A percentile compares a stretch with the other conserved stretches of the same genome.
phyloP scores from a whole-genome alignment of 2,113 vertebrate species.

The Laticauda colubrina region DNA sequence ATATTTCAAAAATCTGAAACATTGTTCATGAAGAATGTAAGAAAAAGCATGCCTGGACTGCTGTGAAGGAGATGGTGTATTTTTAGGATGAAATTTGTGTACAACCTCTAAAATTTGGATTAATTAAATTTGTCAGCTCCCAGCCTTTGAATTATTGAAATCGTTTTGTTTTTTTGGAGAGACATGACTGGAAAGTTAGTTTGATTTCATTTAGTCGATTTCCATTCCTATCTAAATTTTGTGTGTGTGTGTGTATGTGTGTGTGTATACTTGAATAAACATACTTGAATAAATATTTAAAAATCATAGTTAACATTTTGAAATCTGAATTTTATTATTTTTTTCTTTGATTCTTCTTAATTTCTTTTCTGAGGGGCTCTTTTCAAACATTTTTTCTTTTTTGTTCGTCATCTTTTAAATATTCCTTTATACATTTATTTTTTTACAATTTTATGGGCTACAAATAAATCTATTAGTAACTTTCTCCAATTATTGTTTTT shows the following conservation, averaged over 20 bases:
- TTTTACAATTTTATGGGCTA: neutral
- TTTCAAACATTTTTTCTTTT: neutral
- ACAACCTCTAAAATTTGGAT: neutral
- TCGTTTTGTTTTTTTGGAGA: neutral
- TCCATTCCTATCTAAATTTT: neutral
- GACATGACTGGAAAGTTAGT: neutral
- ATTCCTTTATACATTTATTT: neutral
- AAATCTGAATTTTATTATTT: neutral
- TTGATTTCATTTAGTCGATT: neutral
- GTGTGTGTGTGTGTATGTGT: neutral
- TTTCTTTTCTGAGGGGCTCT: neutral
- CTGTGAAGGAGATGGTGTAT: neutral
- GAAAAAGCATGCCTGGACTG: neutral
- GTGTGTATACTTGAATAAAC: too few relatives aligned
- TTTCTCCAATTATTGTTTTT: neutral
- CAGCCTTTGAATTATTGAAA: neutral
- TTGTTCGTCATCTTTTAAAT: neutral
- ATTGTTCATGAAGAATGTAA: neutral
- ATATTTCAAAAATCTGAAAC: neutral
- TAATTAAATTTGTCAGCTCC: neutral
- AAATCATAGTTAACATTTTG: neutral
- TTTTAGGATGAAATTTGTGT: neutral
- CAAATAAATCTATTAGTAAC: neutral
- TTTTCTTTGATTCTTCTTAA: neutral
- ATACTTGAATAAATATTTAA: neutral